Base-by-base conservation (phyloP, 2,888 invertebrate genomes). In the Pegoplata infirma region DNA sequence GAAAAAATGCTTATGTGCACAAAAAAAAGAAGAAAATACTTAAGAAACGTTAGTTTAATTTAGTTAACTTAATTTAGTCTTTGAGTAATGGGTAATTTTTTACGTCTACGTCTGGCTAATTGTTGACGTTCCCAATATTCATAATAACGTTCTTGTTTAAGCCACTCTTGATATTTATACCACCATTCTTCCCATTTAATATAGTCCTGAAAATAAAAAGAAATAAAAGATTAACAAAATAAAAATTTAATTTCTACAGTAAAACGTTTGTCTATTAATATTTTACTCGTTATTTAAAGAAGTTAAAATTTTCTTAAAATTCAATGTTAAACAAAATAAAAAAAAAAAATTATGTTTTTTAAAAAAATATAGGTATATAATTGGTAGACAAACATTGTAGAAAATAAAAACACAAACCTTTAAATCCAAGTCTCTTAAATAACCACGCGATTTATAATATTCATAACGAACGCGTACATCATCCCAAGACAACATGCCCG, bases 101-200 rank as follows among this genome's bases (percentile, higher is more conserved):
- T 90, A 74, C 90, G 87, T 59, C 90, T 85, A 55, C 90, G 86
- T 21, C 90, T 80, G 76, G 85, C 88, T 86, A 89, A 81, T 83
- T 89, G 89, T 76, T 90, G 89, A 36, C 90, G 85, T 82, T 89
- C 89, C 89, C 89, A 90, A 83, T 88, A 89, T 83, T 90, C 90
- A 84, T 89, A 90, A 82, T 90, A 90, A 73, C 90, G 89, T 85
- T 90, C 90, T 83, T 90, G 90, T 83, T 96, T 96, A 84, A 96
- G 89, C 96, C 96, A 97, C 88, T 96, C 96, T 88, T 96, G 96
- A 88, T 97, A 97, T 82, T 89, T 88, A 90, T 96, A 96, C 96
- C 96, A 97, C 97, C 97, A 97, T 88, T 96, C 96, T 89, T 97
- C 97, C 96, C 97, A 97, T 88, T 96, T 96, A 78, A 96, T 93